phyloP scores from a whole-genome alignment of 2,888 invertebrate genomes.

The Tryphoninae sp. region DNA sequence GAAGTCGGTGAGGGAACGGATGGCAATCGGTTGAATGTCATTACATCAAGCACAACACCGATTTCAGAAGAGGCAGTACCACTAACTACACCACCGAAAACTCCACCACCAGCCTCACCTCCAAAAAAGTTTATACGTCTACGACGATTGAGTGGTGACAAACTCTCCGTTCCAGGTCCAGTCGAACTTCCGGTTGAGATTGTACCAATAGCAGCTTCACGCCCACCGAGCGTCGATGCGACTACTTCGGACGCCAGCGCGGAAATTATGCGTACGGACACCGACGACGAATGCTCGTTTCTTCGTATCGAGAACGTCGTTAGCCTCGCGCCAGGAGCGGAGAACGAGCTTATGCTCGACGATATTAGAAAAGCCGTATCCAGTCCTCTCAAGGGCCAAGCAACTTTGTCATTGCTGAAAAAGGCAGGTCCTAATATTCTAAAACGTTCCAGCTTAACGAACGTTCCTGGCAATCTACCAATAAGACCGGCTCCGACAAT shows the following conservation, averaged over 20 bases:
- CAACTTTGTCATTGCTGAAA: conserved; percentile 73
- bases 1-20: conserved; percentile 33
- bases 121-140: conserved; percentile 80
- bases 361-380: conserved; percentile 76
- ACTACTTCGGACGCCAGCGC: conserved; percentile 17
- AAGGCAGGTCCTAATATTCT: conserved; percentile 72
- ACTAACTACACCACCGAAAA: background rate
- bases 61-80: background rate
- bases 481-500: conserved; percentile 56
- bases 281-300: conserved; percentile 74
- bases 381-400: conserved; percentile 67
- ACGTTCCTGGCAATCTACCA: conserved; percentile 3
- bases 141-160: conserved; percentile 82
- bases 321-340: conserved; percentile 81
- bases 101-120: conserved; percentile 17
- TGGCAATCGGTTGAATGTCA: background rate
- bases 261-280: conserved; percentile 62
- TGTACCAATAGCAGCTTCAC: conserved; percentile 23
- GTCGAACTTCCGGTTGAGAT: conserved; percentile 30
- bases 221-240: conserved; percentile 43
- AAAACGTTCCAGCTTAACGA: conserved; percentile 67
- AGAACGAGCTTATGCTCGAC: conserved; percentile 70
- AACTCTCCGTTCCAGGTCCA: conserved; percentile 74
- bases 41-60: conserved; percentile 57
- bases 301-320: conserved; percentile 83